phyloP scores from a whole-genome alignment of 1,140 invertebrate species.

The Pachypsylla venusta region DNA sequence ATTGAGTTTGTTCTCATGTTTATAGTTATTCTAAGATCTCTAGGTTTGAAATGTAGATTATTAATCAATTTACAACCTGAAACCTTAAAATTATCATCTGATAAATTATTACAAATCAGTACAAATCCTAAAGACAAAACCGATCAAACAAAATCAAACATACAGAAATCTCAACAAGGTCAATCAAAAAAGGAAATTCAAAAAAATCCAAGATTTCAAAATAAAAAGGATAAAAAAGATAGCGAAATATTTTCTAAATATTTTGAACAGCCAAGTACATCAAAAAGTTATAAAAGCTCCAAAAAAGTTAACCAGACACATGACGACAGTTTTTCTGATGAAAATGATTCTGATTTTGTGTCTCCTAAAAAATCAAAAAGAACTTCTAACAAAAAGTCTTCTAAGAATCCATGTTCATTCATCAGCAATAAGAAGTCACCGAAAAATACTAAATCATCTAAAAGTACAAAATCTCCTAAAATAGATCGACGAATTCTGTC shows the following conservation, averaged over 20 bases:
- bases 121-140: conserved; percentile 30
- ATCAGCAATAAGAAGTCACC: conserved; percentile 17
- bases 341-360: not conserved
- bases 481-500: conserved; percentile 38
- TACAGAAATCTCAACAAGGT: conserved; percentile 11
- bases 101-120: conserved; percentile 41
- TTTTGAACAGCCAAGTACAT: not conserved
- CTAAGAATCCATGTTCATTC: not conserved
- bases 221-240: not conserved
- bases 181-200: conserved; percentile 6
- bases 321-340: not conserved
- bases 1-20: conserved; percentile 59
- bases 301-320: not conserved
- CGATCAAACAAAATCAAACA: not conserved
- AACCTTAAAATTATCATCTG: conserved; percentile 40
- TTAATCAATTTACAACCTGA: conserved; percentile 48
- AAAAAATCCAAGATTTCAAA: not conserved
- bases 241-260: not conserved
- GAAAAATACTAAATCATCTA: conserved; percentile 25
- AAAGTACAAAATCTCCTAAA: conserved; percentile 14
- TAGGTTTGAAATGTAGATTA: conserved; percentile 65
- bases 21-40: conserved; percentile 51
- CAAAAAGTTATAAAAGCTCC: not conserved
- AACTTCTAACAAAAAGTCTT: not conserved
- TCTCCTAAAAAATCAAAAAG: conserved; percentile 12